Evolutionary conservation across 2,113 vertebrate genomes (phyloP).

Genomic region (human): GRCh38 chr12:42422501-42423000

Average conservation of each 20-base stretch:
- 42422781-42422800: not conserved
- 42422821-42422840: not conserved
- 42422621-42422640: slow-evolving; percentile 13
- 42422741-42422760: not conserved
- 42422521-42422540: slow-evolving; percentile 77
- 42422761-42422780: not conserved
- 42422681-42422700: not conserved
- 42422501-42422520: slow-evolving; percentile 70
- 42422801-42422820: not conserved
- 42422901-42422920: not conserved
- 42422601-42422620: slow-evolving; percentile 25
- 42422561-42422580: slow-evolving; percentile 70
- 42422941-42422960: not conserved
- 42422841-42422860: not conserved
- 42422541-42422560: slow-evolving; percentile 70
- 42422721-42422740: not conserved
- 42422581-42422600: slow-evolving; percentile 61
- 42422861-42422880: not conserved
- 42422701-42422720: not conserved
- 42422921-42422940: not conserved
- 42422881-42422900: not conserved
- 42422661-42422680: not conserved
- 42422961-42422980: not conserved
- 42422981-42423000: not conserved
- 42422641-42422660: slow-evolving; percentile 27